A percentile compares a stretch with the other conserved stretches of the same genome.
phyloP scores from a whole-genome alignment of 2,888 invertebrate genomes.

The Megaustenia siamemsis region DNA sequence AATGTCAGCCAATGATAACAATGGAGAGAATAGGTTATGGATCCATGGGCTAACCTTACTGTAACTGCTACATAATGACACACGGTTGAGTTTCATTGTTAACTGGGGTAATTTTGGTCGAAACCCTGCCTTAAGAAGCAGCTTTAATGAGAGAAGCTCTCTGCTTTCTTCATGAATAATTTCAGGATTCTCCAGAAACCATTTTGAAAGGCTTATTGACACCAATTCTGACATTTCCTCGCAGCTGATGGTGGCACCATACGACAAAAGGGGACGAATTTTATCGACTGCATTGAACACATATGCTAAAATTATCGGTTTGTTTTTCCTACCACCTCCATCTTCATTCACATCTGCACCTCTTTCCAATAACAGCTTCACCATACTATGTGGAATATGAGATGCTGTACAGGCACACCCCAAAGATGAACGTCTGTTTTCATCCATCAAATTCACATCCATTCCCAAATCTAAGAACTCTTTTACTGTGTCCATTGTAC shows the following conservation, averaged over 20 bases:
- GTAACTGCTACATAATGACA: slow-evolving; percentile 74
- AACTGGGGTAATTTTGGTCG: slow-evolving; percentile 65
- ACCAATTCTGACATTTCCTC: slow-evolving; percentile 75
- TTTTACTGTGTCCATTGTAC: slow-evolving; percentile 66
- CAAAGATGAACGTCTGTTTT: slow-evolving; percentile 72
- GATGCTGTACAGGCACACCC: slow-evolving; percentile 71
- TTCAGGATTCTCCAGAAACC: slow-evolving; percentile 75
- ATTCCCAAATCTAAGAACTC: slow-evolving; percentile 72
- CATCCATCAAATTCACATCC: slow-evolving; percentile 75
- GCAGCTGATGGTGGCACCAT: slow-evolving; percentile 71
- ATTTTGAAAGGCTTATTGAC: slow-evolving; percentile 72
- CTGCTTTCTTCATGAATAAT: slow-evolving; percentile 69
- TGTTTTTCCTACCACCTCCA: slow-evolving; percentile 73
- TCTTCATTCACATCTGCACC: slow-evolving; percentile 74
- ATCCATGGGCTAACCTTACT: slow-evolving; percentile 72
- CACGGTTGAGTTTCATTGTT: slow-evolving; percentile 66
- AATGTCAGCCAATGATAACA: slow-evolving; percentile 67
- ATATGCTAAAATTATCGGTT: slow-evolving; percentile 74
- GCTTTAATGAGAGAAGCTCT: slow-evolving; percentile 71
- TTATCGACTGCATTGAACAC: slow-evolving; percentile 76
- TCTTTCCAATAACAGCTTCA: slow-evolving; percentile 68
- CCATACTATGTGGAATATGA: slow-evolving; percentile 65
- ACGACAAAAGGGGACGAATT: slow-evolving; percentile 71
- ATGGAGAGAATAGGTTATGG: slow-evolving; percentile 66
- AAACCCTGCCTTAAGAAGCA: slow-evolving; percentile 72